Conservation (phyloP, 2,113 vertebrate species). For the Corvus cornix region DNA sequence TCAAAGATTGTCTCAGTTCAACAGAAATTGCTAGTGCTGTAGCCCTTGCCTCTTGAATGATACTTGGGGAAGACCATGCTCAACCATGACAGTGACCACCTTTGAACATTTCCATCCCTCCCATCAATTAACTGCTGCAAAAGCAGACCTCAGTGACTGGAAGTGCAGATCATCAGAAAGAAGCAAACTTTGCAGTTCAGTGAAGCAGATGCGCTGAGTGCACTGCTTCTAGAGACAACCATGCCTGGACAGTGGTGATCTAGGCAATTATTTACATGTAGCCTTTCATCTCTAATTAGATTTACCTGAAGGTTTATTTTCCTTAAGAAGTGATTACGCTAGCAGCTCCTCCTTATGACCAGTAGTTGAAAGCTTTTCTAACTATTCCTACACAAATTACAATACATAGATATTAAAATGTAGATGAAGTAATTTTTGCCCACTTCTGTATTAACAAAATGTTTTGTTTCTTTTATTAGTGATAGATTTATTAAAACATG, state of each 20-base stretch:
- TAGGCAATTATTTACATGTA: background rate
- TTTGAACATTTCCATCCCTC: background rate
- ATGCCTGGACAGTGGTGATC: background rate
- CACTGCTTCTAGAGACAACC: background rate
- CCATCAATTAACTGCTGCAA: background rate
- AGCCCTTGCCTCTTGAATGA: background rate
- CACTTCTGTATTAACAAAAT: background rate
- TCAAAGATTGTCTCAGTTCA: background rate
- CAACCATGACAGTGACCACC: fast-evolving
- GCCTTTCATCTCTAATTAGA: background rate
- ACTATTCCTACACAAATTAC: background rate
- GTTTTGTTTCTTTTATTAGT: background rate
- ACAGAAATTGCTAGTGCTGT: fast-evolving
- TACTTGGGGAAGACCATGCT: background rate
- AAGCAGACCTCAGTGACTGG: background rate
- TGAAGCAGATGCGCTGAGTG: background rate
- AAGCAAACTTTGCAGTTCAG: background rate
- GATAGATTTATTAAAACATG: background rate
- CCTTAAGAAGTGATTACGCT: background rate
- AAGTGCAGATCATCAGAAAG: background rate
- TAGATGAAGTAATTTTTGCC: background rate
- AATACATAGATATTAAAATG: background rate
- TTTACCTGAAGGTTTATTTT: background rate
- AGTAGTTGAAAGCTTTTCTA: background rate
- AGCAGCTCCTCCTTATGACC: background rate